Conservation (phyloP, 2,888 invertebrate genomes). For the Agonopterix heracliana region DNA sequence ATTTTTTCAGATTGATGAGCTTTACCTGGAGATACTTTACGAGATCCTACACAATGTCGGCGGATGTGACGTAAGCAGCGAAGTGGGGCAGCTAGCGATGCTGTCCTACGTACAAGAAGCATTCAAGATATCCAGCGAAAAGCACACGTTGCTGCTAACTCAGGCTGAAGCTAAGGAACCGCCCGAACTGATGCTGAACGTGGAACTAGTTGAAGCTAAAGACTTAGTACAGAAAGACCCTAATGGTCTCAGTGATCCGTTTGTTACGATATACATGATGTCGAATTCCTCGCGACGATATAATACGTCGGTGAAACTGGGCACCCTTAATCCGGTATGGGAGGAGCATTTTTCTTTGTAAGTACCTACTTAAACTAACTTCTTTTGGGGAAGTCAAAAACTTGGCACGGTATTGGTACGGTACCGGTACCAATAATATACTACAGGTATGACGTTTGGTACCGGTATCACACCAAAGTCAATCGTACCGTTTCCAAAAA, state of each 20-base stretch:
- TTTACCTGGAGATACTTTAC: conserved; percentile 89
- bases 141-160: conserved; percentile 82
- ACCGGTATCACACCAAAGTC: no score
- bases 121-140: conserved; percentile 83
- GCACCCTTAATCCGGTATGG: conserved; percentile 94
- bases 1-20: conserved; percentile 84
- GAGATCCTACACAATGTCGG: conserved; percentile 91
- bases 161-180: conserved; percentile 87
- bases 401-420: no score
- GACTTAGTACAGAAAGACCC: conserved; percentile 90
- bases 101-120: conserved; percentile 88
- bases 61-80: conserved; percentile 84
- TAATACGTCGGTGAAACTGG: conserved; percentile 93
- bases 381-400: no score
- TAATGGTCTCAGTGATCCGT: conserved; percentile 97
- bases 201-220: conserved; percentile 91
- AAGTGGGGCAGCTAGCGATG: conserved; percentile 81
- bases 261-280: conserved; percentile 92
- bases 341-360: conserved; percentile 98
- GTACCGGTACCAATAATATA: no score
- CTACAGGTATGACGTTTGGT: no score
- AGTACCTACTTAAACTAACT: conserved; percentile 48
- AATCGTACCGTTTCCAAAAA: no score
- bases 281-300: conserved; percentile 86
- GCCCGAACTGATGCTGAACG: conserved; percentile 88